Percentiles rank a stretch among this genome's conserved stretches.
Conservation (phyloP, 2,888 invertebrate species). For the Drosophila mimetica region DNA sequence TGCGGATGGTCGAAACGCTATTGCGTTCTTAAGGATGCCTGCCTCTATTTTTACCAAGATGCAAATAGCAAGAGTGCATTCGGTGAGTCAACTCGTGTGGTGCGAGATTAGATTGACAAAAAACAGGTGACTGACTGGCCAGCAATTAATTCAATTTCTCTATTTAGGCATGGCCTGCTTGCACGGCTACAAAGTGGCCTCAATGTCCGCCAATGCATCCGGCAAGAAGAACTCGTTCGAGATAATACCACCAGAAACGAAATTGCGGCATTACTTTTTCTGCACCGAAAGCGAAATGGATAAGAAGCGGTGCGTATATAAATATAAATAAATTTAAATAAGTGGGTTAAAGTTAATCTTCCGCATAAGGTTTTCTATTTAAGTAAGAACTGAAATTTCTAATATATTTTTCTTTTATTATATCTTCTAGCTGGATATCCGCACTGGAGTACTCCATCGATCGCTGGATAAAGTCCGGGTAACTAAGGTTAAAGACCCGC, state of each 20-base stretch:
- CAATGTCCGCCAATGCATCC: constrained; percentile 92
- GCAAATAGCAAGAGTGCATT: constrained; percentile 94
- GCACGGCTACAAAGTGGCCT: constrained; percentile 92
- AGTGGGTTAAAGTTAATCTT: neutral
- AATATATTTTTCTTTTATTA: neutral
- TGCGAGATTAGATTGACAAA: neutral
- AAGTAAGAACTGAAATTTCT: too few relatives aligned
- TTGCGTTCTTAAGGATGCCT: constrained; percentile 97
- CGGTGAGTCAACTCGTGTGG: constrained; percentile 85
- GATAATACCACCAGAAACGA: constrained; percentile 93
- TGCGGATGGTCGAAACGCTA: constrained; percentile 96
- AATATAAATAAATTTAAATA: neutral
- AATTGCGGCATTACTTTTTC: constrained; percentile 95
- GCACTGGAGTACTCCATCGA: constrained; percentile 97
- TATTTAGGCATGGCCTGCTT: constrained; percentile 93
- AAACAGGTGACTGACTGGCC: constrained; percentile 36
- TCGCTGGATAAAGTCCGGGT: constrained; percentile 92
- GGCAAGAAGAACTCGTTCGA: constrained; percentile 96
- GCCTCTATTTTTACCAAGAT: constrained; percentile 96
- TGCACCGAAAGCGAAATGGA: constrained; percentile 97
- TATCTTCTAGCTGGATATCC: constrained; percentile 92
- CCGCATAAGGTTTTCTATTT: neutral
- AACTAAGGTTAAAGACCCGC: constrained; percentile 83
- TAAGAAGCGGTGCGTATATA: constrained; percentile 90
- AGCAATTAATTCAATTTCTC: constrained; percentile 56